Percentiles rank a stretch among this genome's conserved stretches.
These are phyloP conservation scores for Camelus dromedarius DNA, from an alignment of 2,113 vertebrate species.

Conservation along the genomic window DNA sequence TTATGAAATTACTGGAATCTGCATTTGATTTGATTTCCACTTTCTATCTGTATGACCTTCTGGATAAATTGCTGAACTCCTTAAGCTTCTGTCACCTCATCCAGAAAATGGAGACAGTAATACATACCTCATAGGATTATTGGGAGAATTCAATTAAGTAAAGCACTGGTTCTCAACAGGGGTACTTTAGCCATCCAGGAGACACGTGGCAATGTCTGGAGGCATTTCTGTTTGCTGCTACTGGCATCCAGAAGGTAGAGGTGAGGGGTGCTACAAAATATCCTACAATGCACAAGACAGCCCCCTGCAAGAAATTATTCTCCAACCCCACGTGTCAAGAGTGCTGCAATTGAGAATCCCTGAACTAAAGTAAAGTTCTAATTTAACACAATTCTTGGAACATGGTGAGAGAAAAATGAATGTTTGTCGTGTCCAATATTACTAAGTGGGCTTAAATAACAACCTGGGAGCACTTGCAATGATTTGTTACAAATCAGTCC, in stretches of 20 bases:
- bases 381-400: background rate
- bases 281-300: background rate
- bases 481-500: constrained; percentile 16
- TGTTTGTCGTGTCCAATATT: background rate
- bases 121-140: background rate
- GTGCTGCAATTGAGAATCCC: background rate
- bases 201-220: background rate
- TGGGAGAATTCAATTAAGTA: constrained; percentile 19
- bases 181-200: background rate
- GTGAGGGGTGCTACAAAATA: background rate
- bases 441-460: background rate
- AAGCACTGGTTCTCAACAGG: background rate
- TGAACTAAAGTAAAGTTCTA: background rate
- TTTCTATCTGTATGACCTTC: constrained; percentile 1
- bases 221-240: background rate
- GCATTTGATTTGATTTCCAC: background rate
- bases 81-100: constrained; percentile 18
- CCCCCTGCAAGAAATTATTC: background rate
- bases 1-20: constrained; percentile 43
- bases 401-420: background rate
- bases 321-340: background rate
- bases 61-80: background rate
- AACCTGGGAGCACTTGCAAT: background rate
- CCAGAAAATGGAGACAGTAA: constrained; percentile 37
- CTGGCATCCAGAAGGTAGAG: background rate